A percentile compares a stretch with the other conserved stretches of the same genome.
Evolutionary conservation across 2,113 vertebrate species (phyloP).

Genomic region (Austrofundulus limnaeus): DNA sequence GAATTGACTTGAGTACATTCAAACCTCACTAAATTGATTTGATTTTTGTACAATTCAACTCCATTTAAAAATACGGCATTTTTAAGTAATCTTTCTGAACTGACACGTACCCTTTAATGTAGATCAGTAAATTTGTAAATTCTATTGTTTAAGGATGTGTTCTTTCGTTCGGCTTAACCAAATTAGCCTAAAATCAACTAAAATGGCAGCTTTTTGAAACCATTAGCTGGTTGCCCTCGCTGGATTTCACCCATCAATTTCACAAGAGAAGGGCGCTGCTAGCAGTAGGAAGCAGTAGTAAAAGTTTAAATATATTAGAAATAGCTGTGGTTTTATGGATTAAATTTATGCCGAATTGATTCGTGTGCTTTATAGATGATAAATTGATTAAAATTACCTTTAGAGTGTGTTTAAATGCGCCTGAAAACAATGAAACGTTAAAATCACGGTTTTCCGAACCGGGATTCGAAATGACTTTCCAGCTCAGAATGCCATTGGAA

Average conservation of each 20-base stretch:
- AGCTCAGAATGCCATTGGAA: constrained; percentile 4
- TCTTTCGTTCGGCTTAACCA: constrained; percentile 4
- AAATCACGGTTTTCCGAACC: neutral
- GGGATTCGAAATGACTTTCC: neutral
- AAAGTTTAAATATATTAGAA: neutral
- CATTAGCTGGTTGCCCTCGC: neutral
- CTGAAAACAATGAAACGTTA: accelerated
- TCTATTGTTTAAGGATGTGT: accelerated
- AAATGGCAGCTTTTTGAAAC: neutral
- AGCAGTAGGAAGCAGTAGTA: neutral
- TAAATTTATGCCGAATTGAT: neutral
- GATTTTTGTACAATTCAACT: neutral
- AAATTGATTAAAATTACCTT: accelerated
- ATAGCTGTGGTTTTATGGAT: accelerated
- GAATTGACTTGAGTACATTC: too few relatives aligned
- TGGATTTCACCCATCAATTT: neutral
- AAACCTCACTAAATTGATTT: neutral
- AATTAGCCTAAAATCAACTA: neutral
- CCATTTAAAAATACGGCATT: neutral
- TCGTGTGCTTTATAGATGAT: accelerated
- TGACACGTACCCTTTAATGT: neutral
- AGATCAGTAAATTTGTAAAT: accelerated
- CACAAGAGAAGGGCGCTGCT: neutral
- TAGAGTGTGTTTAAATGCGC: accelerated
- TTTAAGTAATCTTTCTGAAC: neutral